Percentiles rank a stretch among this genome's conserved stretches.
phyloP scores from a whole-genome alignment of 2,888 invertebrate genomes.

The Pachydiplax longipennis region DNA sequence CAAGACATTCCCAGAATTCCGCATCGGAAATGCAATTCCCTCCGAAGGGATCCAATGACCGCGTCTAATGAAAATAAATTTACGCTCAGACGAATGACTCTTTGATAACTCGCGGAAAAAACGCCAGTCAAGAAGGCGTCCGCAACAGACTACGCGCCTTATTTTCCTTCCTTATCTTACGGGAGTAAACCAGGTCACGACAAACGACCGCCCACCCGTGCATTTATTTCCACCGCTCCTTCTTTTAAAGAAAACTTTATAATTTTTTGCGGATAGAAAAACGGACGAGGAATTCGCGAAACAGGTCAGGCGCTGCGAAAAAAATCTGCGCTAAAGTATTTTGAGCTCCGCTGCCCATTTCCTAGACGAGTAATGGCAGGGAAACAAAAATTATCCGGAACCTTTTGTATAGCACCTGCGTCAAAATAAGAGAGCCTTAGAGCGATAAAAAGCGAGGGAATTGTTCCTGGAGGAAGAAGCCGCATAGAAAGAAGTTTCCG shows the following conservation, averaged over 20 bases:
- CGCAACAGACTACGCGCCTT: not conserved
- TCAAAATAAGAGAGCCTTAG: not conserved
- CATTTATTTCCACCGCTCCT: not conserved
- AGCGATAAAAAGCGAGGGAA: not conserved
- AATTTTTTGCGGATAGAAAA: not conserved
- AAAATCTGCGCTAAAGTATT: not conserved
- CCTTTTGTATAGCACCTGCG: not conserved
- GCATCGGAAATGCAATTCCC: not conserved
- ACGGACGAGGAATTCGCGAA: not conserved
- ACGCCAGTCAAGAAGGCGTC: not conserved
- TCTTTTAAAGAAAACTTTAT: not conserved
- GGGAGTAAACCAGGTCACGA: not conserved
- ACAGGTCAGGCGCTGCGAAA: not conserved
- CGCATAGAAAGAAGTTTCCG: not conserved
- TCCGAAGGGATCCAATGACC: not conserved
- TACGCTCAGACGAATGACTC: not conserved
- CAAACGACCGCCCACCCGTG: not conserved
- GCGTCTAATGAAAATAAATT: not conserved
- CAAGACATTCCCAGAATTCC: no score
- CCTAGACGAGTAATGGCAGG: not conserved
- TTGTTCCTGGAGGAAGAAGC: not conserved
- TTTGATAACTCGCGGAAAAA: not conserved
- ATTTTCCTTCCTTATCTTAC: not conserved
- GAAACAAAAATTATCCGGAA: not conserved
- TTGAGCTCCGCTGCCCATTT: not conserved